phyloP scores from a whole-genome alignment of 2,113 vertebrate genomes.

The Grus americana region DNA sequence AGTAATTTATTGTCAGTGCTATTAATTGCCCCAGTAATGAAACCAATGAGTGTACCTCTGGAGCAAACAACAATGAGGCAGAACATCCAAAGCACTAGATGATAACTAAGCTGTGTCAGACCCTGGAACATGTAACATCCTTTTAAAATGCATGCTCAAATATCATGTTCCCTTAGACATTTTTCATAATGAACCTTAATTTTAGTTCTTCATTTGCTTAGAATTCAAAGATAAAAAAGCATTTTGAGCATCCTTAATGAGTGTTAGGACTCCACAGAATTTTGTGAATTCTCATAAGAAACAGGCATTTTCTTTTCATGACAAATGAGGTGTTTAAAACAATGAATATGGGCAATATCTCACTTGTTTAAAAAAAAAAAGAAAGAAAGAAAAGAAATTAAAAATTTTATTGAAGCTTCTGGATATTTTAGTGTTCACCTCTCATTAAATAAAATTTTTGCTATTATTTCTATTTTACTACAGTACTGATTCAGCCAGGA shows the following conservation, averaged over 20 bases:
- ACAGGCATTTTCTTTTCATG: background rate
- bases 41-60: background rate
- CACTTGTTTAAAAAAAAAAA: background rate
- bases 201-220: background rate
- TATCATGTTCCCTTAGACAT: background rate
- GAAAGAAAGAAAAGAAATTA: background rate
- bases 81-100: background rate
- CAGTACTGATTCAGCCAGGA: background rate
- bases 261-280: background rate
- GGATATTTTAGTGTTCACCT: background rate
- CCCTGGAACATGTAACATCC: background rate
- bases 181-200: background rate
- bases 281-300: background rate
- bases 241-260: background rate
- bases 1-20: background rate
- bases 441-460: background rate
- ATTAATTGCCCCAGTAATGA: background rate
- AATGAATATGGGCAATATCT: background rate
- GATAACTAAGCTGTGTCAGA: background rate
- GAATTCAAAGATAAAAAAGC: background rate
- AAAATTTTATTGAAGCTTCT: background rate
- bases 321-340: background rate
- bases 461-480: background rate
- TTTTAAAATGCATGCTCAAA: background rate
- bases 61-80: background rate